Percentiles rank a stretch among this genome's conserved stretches.
phyloP scores from a whole-genome alignment of 2,113 vertebrate species.

The Megaceryle maxima region DNA sequence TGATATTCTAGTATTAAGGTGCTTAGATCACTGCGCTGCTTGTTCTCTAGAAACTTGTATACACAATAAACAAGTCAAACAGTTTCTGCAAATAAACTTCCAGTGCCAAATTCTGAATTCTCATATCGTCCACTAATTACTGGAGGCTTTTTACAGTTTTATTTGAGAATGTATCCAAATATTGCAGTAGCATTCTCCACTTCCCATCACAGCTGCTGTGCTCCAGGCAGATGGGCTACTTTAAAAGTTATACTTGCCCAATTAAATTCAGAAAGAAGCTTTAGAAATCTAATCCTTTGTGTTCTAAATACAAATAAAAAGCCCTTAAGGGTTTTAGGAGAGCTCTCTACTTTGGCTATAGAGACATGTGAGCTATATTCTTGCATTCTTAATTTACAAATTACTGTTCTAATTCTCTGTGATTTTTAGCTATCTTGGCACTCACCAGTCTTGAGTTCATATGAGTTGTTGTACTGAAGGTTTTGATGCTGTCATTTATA shows the following conservation, averaged over 20 bases:
- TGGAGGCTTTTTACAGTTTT: background rate
- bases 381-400: background rate
- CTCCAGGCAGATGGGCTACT: constrained; percentile 40
- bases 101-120: constrained; percentile 18
- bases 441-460: background rate
- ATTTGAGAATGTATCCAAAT: constrained; percentile 33
- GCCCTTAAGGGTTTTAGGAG: background rate
- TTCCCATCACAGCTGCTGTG: constrained; percentile 32
- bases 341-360: background rate
- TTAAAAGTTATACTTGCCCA: constrained; percentile 33
- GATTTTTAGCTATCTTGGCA: background rate
- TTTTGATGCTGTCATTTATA: background rate
- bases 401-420: background rate
- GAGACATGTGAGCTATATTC: background rate
- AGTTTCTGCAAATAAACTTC: background rate
- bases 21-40: background rate
- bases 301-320: constrained; percentile 19
- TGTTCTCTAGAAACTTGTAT: background rate
- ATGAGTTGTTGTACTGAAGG: background rate
- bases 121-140: background rate
- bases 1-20: background rate
- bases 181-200: background rate
- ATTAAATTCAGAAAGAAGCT: constrained; percentile 17
- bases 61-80: background rate
- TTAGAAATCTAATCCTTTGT: constrained; percentile 36